These are phyloP conservation scores for Bolinopsis microptera DNA, from an alignment of 37 sponge, comb jelly and placozoan genomes.

Conservation along the genomic window DNA sequence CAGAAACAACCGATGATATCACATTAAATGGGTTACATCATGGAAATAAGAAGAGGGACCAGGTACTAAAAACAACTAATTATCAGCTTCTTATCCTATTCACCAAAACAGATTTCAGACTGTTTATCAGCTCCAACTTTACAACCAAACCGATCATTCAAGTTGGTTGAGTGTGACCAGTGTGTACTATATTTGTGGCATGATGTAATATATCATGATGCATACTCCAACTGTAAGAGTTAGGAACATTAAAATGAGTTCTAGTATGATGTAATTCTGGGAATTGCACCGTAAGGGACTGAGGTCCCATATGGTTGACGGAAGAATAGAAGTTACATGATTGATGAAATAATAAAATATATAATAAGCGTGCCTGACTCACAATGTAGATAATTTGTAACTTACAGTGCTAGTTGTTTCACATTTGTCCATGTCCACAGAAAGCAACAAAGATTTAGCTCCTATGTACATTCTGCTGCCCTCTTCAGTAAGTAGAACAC, in stretches of 20 bases:
- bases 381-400: too few species aligned
- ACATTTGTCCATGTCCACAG: constrained; percentile 26
- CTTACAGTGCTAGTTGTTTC: constrained; percentile 3
- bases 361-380: too few species aligned
- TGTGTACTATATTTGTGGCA: neutral
- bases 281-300: too few species aligned
- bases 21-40: too few species aligned
- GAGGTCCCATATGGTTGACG: too few species aligned
- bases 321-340: too few species aligned
- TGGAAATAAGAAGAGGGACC: too few species aligned
- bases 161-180: neutral
- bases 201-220: neutral
- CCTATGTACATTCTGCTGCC: constrained; percentile 29
- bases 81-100: neutral
- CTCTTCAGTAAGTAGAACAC: constrained; percentile 8
- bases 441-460: constrained; percentile 12
- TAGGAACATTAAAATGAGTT: too few species aligned
- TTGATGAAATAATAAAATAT: too few species aligned
- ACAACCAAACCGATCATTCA: neutral
- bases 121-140: neutral
- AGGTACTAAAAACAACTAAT: neutral
- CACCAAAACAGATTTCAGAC: neutral
- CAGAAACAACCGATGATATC: too few species aligned
- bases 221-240: neutral
- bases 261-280: too few species aligned